Evolutionary conservation across 1,140 invertebrate species (phyloP).

Genomic region (Dendrolimus kikuchii): DNA sequence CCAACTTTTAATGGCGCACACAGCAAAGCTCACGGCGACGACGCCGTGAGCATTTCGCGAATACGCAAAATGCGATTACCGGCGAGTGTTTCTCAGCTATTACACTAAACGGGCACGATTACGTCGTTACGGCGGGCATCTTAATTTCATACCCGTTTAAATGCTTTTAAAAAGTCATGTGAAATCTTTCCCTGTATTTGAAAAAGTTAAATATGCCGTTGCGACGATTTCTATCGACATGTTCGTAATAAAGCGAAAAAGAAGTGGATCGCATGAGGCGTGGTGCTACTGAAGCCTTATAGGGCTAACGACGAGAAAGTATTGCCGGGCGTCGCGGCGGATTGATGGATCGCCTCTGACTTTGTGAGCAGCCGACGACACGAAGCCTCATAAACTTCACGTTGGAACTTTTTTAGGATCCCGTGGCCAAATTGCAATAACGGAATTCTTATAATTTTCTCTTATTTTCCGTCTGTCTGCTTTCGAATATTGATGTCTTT

Average conservation of each 20-base stretch:
- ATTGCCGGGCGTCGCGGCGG: constrained; percentile 49
- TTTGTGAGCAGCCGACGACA: constrained; percentile 28
- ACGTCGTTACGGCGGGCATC: constrained; percentile 36
- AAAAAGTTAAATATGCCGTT: constrained; percentile 56
- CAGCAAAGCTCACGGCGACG: constrained; percentile 4
- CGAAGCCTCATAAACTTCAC: too few relatives aligned
- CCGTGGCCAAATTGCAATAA: too few relatives aligned
- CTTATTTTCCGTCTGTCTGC: too few relatives aligned
- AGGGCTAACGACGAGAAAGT: constrained; percentile 71
- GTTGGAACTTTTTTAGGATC: too few relatives aligned
- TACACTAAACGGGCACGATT: constrained; percentile 48
- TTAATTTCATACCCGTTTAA: constrained; percentile 43
- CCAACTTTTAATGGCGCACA: constrained; percentile 35
- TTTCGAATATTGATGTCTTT: too few relatives aligned
- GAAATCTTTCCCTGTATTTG: constrained; percentile 42
- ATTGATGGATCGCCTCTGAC: constrained; percentile 53
- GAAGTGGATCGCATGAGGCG: constrained; percentile 60
- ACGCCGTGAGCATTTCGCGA: constrained; percentile 42
- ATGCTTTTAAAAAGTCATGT: constrained; percentile 27
- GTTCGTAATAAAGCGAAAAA: constrained; percentile 69
- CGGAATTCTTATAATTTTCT: too few relatives aligned
- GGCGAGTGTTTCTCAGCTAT: constrained; percentile 37
- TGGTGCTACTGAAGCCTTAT: constrained; percentile 58
- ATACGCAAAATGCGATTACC: constrained; percentile 37
- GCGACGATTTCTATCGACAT: constrained; percentile 64